Base-by-base conservation (phyloP, 2,113 vertebrate species). In the Ceyx cyanopectus region DNA sequence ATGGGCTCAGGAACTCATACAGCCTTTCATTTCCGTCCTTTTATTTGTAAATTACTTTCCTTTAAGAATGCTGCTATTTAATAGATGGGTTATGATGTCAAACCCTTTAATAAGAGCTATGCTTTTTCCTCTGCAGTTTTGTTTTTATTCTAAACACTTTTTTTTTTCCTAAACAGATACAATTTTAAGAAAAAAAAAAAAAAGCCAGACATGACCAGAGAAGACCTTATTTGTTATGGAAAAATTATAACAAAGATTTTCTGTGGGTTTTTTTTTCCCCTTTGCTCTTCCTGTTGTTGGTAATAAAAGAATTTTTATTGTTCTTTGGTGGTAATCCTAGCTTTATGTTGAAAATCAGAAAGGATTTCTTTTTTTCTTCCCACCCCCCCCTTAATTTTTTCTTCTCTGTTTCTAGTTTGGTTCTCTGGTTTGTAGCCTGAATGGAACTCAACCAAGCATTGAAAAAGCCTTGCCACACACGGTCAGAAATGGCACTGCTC, bases 231-330 rank as follows among this genome's bases (percentile, higher is more conserved):
- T 96, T 92, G 69, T 94, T 91, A 96, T 95, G 92, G 79, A 96
- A 96, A 95, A 92, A 90, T 89, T 95, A 87, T 92, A 95, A 93
- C 80, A 89, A 95, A 94, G 69, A 95, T 97, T 89, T 96, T 94
- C 94, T 87, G 81, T 54, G 92, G 93, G 27, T 43, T 94, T 91
- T 95, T 82, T 85, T 63, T 34, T 34, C 34, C 9, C 92, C 91
- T 93, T 95, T 87, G 92, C 84, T 70, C 82, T 94, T 95, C 89
- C 89, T 97, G 85, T 94, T 95, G 80, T 95, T 86, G 80, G 83
- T 94, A 96, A 96, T 81, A 84, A 92, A 95, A 95, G 90, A 93
- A 92, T 97, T 96, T 94, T 92, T 94, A 97, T 93, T 85, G 95
- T 92, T 94, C 87, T 95, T 97, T 92, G 87, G 89, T 95, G 87